Evolutionary conservation across 2,113 vertebrate species (phyloP).

Genomic region (Cochlearius cochlearius): DNA sequence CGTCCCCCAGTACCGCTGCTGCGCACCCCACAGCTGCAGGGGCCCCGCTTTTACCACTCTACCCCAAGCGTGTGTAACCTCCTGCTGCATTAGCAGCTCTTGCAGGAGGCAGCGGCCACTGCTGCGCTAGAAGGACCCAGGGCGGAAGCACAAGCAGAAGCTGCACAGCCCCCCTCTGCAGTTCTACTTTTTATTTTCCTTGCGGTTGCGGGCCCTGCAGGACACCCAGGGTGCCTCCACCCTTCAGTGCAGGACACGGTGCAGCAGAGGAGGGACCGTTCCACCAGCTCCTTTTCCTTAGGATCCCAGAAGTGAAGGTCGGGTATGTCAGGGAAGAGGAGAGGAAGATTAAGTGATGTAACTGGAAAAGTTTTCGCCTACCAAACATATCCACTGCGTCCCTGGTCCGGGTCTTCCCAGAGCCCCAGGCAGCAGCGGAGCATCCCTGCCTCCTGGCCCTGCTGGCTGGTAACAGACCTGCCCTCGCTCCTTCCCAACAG

Average conservation of each 20-base stretch:
- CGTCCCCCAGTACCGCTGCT: too few species aligned
- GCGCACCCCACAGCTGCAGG: background rate
- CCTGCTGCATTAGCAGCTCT: rapidly evolving
- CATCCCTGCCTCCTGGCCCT: background rate
- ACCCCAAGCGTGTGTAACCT: too few species aligned
- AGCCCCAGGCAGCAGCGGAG: background rate
- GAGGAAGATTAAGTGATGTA: background rate
- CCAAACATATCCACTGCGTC: too few species aligned
- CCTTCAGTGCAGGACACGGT: rapidly evolving
- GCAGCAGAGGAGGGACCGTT: rapidly evolving
- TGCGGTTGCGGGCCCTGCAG: background rate
- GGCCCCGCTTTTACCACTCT: background rate
- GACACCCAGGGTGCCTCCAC: rapidly evolving
- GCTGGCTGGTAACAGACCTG: too few species aligned
- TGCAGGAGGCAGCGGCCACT: background rate
- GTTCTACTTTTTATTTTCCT: too few species aligned
- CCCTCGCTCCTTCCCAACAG: background rate
- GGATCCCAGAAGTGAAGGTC: background rate
- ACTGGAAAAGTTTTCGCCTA: background rate
- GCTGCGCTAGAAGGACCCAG: background rate
- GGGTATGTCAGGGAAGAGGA: background rate
- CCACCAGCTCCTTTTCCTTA: background rate
- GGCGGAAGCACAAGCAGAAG: background rate
- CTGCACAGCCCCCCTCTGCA: rapidly evolving
- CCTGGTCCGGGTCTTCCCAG: background rate